These are phyloP conservation scores for Platyrinchus mystaceus DNA, from an alignment of 2,797 vertebrate species.

Conservation along the genomic window DNA sequence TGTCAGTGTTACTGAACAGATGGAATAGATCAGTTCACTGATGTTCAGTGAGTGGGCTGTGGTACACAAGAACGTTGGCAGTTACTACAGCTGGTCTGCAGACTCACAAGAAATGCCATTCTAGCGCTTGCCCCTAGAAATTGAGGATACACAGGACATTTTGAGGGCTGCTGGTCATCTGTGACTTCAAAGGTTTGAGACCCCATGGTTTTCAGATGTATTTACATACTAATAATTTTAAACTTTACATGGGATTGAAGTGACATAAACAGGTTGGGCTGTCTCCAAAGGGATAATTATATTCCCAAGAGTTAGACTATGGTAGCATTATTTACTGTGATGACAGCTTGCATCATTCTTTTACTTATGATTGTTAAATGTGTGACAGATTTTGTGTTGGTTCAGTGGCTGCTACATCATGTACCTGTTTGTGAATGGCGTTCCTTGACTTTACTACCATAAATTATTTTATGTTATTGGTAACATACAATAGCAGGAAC, in stretches of 20 bases:
- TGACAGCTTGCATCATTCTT: background rate
- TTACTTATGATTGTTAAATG: background rate
- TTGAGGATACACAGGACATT: background rate
- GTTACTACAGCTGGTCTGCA: background rate
- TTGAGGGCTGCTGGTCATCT: background rate
- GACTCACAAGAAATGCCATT: background rate
- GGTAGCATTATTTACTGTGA: background rate
- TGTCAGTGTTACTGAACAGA: background rate
- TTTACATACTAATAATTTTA: background rate
- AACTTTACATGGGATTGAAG: background rate
- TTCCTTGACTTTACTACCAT: background rate
- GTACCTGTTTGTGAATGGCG: background rate
- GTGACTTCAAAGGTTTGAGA: background rate
- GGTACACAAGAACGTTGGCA: background rate
- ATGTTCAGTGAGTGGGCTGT: background rate
- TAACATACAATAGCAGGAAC: background rate
- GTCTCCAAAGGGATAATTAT: background rate
- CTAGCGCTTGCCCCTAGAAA: background rate
- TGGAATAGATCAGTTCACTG: background rate
- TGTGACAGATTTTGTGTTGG: background rate
- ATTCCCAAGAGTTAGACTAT: background rate
- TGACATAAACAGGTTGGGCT: background rate
- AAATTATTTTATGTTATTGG: background rate
- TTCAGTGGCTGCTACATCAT: background rate
- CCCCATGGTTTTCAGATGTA: background rate